phyloP scores from a whole-genome alignment of 1,140 invertebrate genomes.

The Araneus ventricosus region DNA sequence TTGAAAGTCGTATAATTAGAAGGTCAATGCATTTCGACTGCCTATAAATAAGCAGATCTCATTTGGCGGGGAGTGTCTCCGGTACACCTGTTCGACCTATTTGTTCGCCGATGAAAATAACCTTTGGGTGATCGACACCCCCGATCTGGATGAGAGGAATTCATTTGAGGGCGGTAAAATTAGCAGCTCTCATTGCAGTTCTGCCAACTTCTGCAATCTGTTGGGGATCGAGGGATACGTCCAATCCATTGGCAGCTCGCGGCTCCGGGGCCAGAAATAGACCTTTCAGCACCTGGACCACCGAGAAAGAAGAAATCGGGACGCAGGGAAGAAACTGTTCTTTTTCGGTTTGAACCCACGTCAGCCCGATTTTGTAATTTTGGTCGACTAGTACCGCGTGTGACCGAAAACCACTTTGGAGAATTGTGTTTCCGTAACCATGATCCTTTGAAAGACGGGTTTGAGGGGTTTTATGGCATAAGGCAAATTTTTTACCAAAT shows the following conservation, averaged over 20 bases:
- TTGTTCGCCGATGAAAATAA: slow-evolving; percentile 44
- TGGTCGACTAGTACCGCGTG: too few relatives aligned
- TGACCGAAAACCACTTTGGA: too few relatives aligned
- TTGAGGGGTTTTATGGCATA: too few relatives aligned
- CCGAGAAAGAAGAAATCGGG: slow-evolving; percentile 22
- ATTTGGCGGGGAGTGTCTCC: background rate
- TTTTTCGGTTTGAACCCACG: background rate
- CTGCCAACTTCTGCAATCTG: slow-evolving; percentile 66
- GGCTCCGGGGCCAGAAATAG: slow-evolving; percentile 4
- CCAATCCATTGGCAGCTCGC: slow-evolving; percentile 15
- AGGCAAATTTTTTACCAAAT: too few relatives aligned
- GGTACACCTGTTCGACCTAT: slow-evolving; percentile 49
- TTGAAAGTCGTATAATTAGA: background rate
- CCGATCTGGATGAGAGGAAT: slow-evolving; percentile 58
- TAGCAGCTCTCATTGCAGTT: slow-evolving; percentile 53
- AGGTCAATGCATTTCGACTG: background rate
- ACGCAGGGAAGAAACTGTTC: background rate
- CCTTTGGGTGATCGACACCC: slow-evolving; percentile 41
- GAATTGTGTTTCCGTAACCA: too few relatives aligned
- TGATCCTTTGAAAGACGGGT: too few relatives aligned
- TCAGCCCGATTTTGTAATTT: too few relatives aligned
- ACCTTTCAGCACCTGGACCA: slow-evolving; percentile 40
- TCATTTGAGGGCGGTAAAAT: slow-evolving; percentile 61
- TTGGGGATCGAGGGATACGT: slow-evolving; percentile 22
- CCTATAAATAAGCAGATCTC: background rate